phyloP scores from a whole-genome alignment of 2,113 vertebrate genomes.

The Columbina picui region DNA sequence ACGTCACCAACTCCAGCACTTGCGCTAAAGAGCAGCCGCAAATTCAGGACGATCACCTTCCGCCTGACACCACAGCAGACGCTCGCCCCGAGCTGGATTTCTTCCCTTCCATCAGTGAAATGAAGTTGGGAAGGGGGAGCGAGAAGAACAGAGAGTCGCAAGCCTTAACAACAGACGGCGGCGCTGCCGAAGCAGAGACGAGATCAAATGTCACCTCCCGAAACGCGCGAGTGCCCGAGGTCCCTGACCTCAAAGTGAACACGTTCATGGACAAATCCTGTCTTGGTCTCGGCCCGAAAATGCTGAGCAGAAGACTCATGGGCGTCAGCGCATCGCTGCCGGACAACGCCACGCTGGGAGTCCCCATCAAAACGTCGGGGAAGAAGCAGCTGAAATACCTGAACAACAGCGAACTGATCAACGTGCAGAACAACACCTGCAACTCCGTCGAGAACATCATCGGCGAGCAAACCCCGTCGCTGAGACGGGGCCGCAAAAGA shows the following conservation, averaged over 20 bases:
- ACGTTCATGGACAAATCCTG: slow-evolving; percentile 48
- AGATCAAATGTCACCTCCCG: background rate
- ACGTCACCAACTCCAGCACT: background rate
- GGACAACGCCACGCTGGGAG: background rate
- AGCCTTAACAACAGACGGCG: background rate
- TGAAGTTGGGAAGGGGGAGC: background rate
- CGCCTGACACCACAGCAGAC: background rate
- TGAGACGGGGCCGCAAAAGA: slow-evolving; percentile 84
- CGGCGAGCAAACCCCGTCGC: slow-evolving; percentile 63
- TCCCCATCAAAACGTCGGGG: background rate
- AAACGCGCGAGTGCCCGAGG: background rate
- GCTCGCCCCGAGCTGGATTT: slow-evolving; percentile 41
- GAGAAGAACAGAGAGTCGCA: slow-evolving; percentile 10
- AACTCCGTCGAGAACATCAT: slow-evolving; percentile 30
- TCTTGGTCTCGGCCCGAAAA: slow-evolving; percentile 1
- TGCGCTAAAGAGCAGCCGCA: slow-evolving; percentile 52
- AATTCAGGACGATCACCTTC: background rate
- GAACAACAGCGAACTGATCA: slow-evolving; percentile 58
- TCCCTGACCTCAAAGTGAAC: background rate
- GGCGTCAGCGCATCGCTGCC: background rate
- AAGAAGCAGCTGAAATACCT: slow-evolving; percentile 71
- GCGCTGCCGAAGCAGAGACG: background rate
- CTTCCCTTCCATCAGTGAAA: slow-evolving; percentile 56
- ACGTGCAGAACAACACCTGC: slow-evolving; percentile 59
- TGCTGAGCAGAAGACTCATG: slow-evolving; percentile 19